These are phyloP conservation scores for Caenorhabditis auriculariae DNA, from an alignment of 2,888 invertebrate genomes.

Conservation along the genomic window DNA sequence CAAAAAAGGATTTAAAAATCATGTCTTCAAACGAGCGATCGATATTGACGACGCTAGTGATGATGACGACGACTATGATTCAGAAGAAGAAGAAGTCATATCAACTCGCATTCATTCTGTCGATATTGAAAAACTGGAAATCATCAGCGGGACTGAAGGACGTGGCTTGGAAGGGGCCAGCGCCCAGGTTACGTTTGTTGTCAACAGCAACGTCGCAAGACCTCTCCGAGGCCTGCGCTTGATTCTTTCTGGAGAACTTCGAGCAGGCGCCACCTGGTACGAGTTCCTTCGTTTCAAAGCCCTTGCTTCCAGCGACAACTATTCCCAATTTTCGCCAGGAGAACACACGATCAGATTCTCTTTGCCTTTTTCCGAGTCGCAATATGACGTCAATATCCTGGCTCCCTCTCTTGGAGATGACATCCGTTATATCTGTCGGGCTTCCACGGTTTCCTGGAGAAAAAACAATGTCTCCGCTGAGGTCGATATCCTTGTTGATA, in stretches of 20 bases:
- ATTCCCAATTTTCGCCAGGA: constrained; percentile 35
- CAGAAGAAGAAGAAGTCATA: constrained; percentile 37
- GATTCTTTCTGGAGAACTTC: constrained; percentile 37
- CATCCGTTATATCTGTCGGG: constrained; percentile 31
- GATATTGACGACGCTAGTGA: constrained; percentile 48
- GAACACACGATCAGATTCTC: constrained; percentile 33
- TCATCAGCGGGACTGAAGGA: constrained; percentile 9
- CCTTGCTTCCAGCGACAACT: constrained; percentile 25
- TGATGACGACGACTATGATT: constrained; percentile 48
- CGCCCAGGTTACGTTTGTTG: constrained; percentile 32
- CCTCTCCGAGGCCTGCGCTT: constrained; percentile 30
- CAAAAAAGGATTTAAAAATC: constrained; percentile 4
- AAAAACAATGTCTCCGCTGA: constrained; percentile 22
- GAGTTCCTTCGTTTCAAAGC: constrained; percentile 54
- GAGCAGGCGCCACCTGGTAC: constrained; percentile 46
- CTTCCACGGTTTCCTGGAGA: constrained; percentile 21
- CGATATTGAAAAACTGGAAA: constrained; percentile 35
- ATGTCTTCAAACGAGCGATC: constrained; percentile 25
- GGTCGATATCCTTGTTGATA: constrained; percentile 37
- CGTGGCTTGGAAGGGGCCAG: constrained; percentile 30
- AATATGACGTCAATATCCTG: constrained; percentile 46
- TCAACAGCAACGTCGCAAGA: constrained; percentile 35
- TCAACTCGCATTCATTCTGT: constrained; percentile 33
- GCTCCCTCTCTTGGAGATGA: constrained; percentile 43
- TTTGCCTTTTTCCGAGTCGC: constrained; percentile 45